Conservation (phyloP, 2,888 invertebrate genomes). For the Eudasyphora cyanicolor region DNA sequence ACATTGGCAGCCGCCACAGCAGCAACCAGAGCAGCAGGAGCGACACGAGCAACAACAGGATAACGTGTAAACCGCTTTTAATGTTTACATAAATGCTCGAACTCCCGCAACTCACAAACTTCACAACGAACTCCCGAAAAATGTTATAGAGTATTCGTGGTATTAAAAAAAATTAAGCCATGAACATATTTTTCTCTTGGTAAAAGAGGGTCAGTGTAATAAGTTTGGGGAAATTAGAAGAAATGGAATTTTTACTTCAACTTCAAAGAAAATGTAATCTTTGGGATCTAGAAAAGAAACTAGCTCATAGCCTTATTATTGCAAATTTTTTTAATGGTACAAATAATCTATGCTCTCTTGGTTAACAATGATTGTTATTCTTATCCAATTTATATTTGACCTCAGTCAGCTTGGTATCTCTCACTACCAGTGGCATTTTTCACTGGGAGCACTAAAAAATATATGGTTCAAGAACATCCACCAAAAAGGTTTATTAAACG, state of each 20-base stretch:
- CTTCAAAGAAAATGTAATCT: no score
- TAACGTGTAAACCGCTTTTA: constrained; percentile 26
- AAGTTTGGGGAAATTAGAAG: no score
- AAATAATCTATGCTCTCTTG: no score
- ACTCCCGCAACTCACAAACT: not conserved
- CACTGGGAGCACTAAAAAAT: not conserved
- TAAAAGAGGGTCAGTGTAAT: no score
- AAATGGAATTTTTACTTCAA: no score
- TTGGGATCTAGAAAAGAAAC: no score
- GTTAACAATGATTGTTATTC: no score
- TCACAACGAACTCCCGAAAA: not conserved
- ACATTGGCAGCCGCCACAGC: not conserved
- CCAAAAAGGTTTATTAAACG: constrained; percentile 11
- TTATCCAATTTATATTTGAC: no score
- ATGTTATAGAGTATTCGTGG: not conserved
- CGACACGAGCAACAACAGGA: not conserved
- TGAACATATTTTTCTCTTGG: not conserved
- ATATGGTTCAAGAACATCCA: not conserved
- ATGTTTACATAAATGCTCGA: constrained; percentile 24
- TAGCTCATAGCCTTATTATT: no score
- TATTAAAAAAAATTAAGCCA: not conserved
- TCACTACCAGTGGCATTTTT: no score
- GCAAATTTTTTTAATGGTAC: no score
- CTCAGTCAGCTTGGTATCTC: no score
- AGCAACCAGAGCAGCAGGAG: not conserved